A percentile compares a stretch with the other conserved stretches of the same genome.
Conservation (phyloP, 2,888 invertebrate genomes). For the Pomacea canaliculata region DNA sequence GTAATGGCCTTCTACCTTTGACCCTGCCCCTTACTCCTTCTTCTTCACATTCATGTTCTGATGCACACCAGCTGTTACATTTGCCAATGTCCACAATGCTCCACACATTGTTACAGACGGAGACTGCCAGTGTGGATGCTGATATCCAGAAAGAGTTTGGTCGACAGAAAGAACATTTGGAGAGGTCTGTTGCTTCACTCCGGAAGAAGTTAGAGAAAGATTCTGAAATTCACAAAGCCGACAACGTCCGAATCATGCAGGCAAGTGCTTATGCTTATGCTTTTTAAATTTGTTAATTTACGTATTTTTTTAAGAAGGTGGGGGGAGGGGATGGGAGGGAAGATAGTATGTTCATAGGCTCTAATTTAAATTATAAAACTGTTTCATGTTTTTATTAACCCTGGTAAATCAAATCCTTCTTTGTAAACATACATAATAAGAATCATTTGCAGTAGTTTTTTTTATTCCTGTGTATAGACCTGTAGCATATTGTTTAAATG, state of each 20-base stretch:
- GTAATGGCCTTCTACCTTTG: too few relatives aligned
- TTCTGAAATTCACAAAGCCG: constrained; percentile 71
- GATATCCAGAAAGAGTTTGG: constrained; percentile 72
- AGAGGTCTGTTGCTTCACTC: constrained; percentile 76
- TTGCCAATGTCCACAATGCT: too few relatives aligned
- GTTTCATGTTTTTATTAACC: too few relatives aligned
- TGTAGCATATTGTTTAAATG: too few relatives aligned
- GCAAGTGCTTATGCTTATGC: constrained; percentile 53
- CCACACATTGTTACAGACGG: constrained; percentile 46
- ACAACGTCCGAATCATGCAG: constrained; percentile 78
- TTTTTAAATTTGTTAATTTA: constrained; percentile 1
- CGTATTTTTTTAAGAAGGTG: neutral
- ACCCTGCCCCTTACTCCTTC: too few relatives aligned
- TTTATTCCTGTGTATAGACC: too few relatives aligned
- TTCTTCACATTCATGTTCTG: too few relatives aligned
- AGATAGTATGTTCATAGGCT: neutral
- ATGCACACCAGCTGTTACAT: too few relatives aligned
- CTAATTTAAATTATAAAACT: too few relatives aligned
- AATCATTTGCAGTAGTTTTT: too few relatives aligned
- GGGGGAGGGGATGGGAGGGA: neutral
- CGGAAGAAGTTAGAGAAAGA: constrained; percentile 72
- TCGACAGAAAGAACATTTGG: constrained; percentile 86
- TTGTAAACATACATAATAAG: too few relatives aligned
- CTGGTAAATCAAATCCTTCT: too few relatives aligned
- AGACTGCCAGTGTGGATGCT: constrained; percentile 69